Conservation (phyloP, 2,888 invertebrate genomes). For the Trissolcus japonicus region DNA sequence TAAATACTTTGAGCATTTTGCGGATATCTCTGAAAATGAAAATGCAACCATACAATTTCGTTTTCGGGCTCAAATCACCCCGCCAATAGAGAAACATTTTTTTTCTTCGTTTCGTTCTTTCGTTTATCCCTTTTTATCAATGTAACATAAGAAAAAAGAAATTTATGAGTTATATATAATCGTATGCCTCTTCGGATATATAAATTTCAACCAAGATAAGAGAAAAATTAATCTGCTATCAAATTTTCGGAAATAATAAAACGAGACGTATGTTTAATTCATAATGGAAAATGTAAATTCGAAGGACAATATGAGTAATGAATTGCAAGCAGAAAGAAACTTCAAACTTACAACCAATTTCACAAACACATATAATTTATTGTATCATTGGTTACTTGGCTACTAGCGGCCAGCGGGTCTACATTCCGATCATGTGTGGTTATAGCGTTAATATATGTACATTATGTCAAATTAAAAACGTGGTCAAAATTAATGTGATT, state of each 20-base stretch:
- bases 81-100: background rate
- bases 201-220: no score
- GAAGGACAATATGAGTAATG: no score
- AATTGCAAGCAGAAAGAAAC: no score
- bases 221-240: no score
- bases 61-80: background rate
- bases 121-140: background rate
- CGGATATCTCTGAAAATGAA: slow-evolving; percentile 28
- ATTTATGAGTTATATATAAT: no score
- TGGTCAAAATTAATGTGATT: slow-evolving; percentile 24
- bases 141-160: no score
- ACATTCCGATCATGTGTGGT: slow-evolving; percentile 30
- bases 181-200: no score
- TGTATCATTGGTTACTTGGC: background rate
- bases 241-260: no score
- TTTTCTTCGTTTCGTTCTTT: background rate
- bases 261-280: no score
- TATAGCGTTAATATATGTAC: slow-evolving; percentile 20
- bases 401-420: slow-evolving; percentile 18
- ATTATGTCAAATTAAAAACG: slow-evolving; percentile 39
- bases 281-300: no score
- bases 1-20: slow-evolving; percentile 40
- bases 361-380: slow-evolving; percentile 18
- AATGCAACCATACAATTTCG: slow-evolving; percentile 26
- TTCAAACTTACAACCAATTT: background rate